Evolutionary conservation across 1,140 invertebrate species (phyloP).

Genomic region (Meteorus sp.): DNA sequence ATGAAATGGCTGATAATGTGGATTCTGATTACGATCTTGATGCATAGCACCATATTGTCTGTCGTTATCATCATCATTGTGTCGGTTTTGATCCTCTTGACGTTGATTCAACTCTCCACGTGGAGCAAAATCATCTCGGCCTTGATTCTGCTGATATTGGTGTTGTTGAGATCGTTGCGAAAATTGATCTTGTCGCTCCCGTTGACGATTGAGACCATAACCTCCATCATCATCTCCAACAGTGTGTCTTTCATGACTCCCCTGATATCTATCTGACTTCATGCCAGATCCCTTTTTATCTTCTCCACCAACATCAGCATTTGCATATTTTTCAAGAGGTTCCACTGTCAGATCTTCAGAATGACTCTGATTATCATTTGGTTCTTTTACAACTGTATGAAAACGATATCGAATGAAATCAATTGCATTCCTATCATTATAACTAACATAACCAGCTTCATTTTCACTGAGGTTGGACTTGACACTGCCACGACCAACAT

Average conservation of each 20-base stretch:
- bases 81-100: not conserved
- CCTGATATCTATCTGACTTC: not conserved
- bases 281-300: not conserved
- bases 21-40: no score
- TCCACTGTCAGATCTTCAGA: slow-evolving; percentile 19
- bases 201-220: not conserved
- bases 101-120: not conserved
- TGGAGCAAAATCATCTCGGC: not conserved
- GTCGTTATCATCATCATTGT: not conserved
- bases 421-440: slow-evolving; percentile 45
- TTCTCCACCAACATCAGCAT: not conserved
- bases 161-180: no score
- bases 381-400: slow-evolving; percentile 48
- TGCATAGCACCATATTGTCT: no score
- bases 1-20: no score
- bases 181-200: no score
- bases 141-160: not conserved
- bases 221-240: not conserved
- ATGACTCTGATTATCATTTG: slow-evolving; percentile 21
- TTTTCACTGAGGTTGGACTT: slow-evolving; percentile 50
- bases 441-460: slow-evolving; percentile 53
- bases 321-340: slow-evolving; percentile 18
- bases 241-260: not conserved
- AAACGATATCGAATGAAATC: slow-evolving; percentile 53
- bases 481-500: slow-evolving; percentile 43